Percentiles rank a stretch among this genome's conserved stretches.
These are phyloP conservation scores for Drusus annulatus DNA, from an alignment of 1,140 invertebrate species.

Conservation along the genomic window DNA sequence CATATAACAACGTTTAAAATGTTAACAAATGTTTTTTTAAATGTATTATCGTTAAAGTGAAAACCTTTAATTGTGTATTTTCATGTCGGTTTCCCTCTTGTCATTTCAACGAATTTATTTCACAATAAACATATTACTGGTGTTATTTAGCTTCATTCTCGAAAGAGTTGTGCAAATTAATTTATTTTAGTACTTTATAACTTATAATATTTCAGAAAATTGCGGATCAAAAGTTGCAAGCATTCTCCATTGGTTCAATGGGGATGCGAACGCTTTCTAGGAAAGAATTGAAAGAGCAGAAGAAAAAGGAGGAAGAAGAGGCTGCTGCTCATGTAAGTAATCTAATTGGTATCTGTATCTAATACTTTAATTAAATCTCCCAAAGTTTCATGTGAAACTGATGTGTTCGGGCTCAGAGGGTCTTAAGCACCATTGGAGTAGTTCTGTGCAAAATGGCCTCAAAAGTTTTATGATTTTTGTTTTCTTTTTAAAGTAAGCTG, in stretches of 20 bases:
- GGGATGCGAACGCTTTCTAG: conserved; percentile 80
- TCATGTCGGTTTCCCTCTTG: not conserved
- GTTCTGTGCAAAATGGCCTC: too few species aligned
- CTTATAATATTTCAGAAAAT: conserved; percentile 41
- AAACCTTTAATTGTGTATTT: not conserved
- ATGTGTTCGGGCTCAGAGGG: too few species aligned
- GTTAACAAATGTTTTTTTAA: too few species aligned
- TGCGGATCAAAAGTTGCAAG: conserved; percentile 44
- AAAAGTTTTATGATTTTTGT: too few species aligned
- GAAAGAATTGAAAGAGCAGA: conserved; percentile 89
- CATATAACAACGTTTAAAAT: not conserved
- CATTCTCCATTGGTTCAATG: conserved; percentile 26
- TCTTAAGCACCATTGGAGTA: too few species aligned
- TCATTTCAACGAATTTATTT: not conserved
- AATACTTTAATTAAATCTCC: too few species aligned
- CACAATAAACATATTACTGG: not conserved
- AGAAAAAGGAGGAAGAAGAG: conserved; percentile 92
- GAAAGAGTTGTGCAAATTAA: too few species aligned
- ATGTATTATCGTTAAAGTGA: too few species aligned
- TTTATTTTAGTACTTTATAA: not conserved
- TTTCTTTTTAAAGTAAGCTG: too few species aligned
- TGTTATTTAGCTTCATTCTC: not conserved
- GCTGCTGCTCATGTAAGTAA: conserved; percentile 77
- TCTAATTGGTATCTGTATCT: too few species aligned
- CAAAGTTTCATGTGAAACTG: too few species aligned